phyloP scores from a whole-genome alignment of 2,888 invertebrate genomes.

The Hedychridium roseum region DNA sequence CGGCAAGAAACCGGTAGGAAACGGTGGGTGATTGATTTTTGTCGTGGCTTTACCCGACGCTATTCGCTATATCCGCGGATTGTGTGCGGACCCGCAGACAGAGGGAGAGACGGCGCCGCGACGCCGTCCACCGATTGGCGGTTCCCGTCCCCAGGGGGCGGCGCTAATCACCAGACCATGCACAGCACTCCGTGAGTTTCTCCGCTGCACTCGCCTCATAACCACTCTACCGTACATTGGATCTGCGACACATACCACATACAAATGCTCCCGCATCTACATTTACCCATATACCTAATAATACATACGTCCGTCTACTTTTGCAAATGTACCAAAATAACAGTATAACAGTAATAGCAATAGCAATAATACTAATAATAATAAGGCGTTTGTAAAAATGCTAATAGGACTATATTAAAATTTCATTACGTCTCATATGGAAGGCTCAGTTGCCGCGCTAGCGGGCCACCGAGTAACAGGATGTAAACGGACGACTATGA shows the following conservation, averaged over 20 bases:
- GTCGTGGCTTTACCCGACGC: constrained; percentile 59
- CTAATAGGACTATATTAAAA: no score
- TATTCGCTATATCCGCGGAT: constrained; percentile 48
- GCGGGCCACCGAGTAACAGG: constrained; percentile 41
- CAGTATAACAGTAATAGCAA: no score
- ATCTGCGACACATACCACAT: background rate
- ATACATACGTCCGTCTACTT: no score
- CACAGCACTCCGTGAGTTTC: constrained; percentile 52
- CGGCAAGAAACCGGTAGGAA: constrained; percentile 38
- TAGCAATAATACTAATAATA: no score
- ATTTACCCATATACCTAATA: no score
- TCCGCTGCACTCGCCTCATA: constrained; percentile 56
- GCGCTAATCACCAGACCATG: constrained; percentile 64
- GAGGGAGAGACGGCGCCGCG: constrained; percentile 50
- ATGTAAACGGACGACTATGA: constrained; percentile 52
- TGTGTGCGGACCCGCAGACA: constrained; percentile 20
- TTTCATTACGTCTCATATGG: no score
- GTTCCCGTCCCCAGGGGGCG: constrained; percentile 62
- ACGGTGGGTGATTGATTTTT: constrained; percentile 63
- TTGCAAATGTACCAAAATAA: no score
- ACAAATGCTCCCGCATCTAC: no score
- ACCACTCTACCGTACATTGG: constrained; percentile 57
- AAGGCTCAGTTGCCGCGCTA: no score
- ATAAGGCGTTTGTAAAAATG: no score
- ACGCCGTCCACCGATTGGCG: constrained; percentile 62